These are phyloP conservation scores for Psephotus haematonotus DNA, from an alignment of 2,113 vertebrate species.

Conservation along the genomic window DNA sequence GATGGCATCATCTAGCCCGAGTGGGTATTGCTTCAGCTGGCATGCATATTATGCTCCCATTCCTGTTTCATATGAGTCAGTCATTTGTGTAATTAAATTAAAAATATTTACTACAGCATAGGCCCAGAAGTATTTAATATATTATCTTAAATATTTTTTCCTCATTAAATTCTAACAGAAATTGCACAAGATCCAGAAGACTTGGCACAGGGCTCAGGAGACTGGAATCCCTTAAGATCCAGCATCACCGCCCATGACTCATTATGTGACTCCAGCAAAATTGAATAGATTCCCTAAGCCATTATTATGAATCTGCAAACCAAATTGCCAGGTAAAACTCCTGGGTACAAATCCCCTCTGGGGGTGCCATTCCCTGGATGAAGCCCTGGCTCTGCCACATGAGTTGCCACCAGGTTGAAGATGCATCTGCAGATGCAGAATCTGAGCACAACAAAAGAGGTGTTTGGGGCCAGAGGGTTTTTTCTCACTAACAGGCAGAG, in stretches of 20 bases:
- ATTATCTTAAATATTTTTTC: background rate
- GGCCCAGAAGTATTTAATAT: background rate
- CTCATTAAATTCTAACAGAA: background rate
- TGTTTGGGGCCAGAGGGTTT: background rate
- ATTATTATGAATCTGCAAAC: background rate
- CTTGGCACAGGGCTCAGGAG: accelerated
- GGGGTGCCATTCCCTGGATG: background rate
- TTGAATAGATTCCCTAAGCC: background rate
- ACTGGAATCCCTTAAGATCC: background rate
- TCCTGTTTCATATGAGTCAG: background rate
- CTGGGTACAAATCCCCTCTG: background rate
- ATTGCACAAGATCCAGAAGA: background rate
- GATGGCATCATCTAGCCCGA: accelerated
- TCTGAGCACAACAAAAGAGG: background rate
- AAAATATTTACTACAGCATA: background rate
- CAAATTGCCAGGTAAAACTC: background rate
- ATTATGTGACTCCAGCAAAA: background rate
- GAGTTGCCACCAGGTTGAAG: background rate
- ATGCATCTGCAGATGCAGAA: background rate
- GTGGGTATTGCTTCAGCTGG: background rate
- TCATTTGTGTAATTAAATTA: background rate
- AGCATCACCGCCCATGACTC: background rate
- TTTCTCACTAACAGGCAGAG: background rate
- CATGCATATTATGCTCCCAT: accelerated
- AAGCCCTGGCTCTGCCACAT: background rate